Percentiles rank a stretch among this genome's conserved stretches.
These are phyloP conservation scores for Chironex yamaguchii DNA, from an alignment of 30 jellyfish, hydroid and myxozoan genomes.

Conservation along the genomic window DNA sequence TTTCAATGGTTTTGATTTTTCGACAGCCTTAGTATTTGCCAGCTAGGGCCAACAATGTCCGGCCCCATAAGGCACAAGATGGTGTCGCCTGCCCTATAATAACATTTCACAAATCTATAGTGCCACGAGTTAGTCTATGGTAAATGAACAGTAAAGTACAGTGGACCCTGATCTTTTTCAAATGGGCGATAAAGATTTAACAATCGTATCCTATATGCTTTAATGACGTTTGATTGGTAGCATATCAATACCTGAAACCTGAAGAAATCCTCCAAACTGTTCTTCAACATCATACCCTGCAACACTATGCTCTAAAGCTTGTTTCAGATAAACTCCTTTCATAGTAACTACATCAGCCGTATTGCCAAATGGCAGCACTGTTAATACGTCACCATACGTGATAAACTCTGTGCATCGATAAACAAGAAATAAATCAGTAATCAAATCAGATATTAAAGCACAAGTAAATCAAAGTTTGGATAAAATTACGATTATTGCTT, in stretches of 20 bases:
- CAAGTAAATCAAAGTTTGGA: neutral
- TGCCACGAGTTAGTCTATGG: too few relatives aligned
- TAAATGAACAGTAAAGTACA: too few relatives aligned
- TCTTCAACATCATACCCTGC: conserved; percentile 57
- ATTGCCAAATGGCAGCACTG: conserved; percentile 95
- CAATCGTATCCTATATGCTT: too few relatives aligned
- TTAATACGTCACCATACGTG: conserved; percentile 82
- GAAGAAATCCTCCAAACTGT: conserved; percentile 79
- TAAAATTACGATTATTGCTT: neutral
- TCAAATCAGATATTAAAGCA: neutral
- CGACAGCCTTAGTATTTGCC: too few relatives aligned
- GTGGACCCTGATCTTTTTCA: too few relatives aligned
- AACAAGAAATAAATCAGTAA: neutral
- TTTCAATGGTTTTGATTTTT: too few relatives aligned
- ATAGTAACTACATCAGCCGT: conserved; percentile 88
- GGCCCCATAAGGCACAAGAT: too few relatives aligned
- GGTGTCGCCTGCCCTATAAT: too few relatives aligned
- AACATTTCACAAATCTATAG: too few relatives aligned
- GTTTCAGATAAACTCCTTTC: conserved; percentile 71
- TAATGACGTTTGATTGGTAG: too few relatives aligned
- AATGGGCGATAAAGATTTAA: too few relatives aligned
- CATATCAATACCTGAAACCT: conserved; percentile 80
- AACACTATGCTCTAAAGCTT: conserved; percentile 84
- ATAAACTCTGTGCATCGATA: conserved; percentile 63
- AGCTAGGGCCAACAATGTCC: too few relatives aligned